Percentiles rank a stretch among this genome's conserved stretches.
Conservation (phyloP, 2,888 invertebrate species). For the Melinaea marsaeus region DNA sequence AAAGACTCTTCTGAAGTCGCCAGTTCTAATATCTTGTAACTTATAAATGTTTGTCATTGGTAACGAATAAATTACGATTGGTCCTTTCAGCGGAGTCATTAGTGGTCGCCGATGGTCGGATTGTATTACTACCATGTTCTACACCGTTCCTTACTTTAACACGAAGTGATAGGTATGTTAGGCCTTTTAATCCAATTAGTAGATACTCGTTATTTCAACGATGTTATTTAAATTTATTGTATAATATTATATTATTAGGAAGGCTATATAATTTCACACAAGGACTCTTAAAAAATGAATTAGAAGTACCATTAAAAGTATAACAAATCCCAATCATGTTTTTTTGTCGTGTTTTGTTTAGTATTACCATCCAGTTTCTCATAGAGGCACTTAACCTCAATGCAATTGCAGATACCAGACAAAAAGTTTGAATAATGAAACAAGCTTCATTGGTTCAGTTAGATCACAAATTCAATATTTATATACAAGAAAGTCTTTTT, state of each 20-base stretch:
- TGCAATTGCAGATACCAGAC: neutral
- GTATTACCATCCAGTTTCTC: no score
- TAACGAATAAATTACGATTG: conserved; percentile 68
- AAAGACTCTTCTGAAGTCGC: neutral
- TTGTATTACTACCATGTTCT: conserved; percentile 56
- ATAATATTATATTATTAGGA: no score
- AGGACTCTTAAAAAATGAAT: no score
- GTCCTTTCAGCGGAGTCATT: conserved; percentile 61
- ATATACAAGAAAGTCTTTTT: conserved; percentile 18
- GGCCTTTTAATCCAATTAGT: conserved; percentile 20
- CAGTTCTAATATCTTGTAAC: conserved; percentile 15
- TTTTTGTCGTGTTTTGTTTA: no score
- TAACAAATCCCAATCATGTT: no score
- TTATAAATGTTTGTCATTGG: conserved; percentile 42
- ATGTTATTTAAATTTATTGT: neutral
- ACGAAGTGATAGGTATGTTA: conserved; percentile 22
- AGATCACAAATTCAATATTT: conserved; percentile 17
- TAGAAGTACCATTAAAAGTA: no score
- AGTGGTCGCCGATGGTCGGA: conserved; percentile 59
- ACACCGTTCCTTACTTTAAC: conserved; percentile 20
- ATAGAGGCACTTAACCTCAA: no score
- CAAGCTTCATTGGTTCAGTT: conserved; percentile 15
- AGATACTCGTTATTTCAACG: neutral
- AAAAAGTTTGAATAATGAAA: conserved; percentile 26
- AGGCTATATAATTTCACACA: no score